These are phyloP conservation scores for Sander vitreus DNA, from an alignment of 2,113 vertebrate species.

Conservation along the genomic window DNA sequence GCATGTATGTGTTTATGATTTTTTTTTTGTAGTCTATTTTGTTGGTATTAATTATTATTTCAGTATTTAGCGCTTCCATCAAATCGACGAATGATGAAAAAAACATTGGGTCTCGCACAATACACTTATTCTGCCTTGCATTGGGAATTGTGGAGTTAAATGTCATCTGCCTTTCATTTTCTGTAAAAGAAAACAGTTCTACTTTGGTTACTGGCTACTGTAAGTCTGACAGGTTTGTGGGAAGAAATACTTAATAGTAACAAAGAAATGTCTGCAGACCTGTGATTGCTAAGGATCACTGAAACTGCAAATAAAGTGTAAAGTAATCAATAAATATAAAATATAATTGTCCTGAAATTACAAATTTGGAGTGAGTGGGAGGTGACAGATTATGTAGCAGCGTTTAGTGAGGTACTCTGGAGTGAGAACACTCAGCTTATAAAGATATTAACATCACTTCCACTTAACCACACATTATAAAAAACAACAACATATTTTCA, in stretches of 20 bases:
- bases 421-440: constrained; percentile 4
- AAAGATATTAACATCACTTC: background rate
- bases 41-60: constrained; percentile 44
- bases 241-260: background rate
- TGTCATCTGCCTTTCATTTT: constrained; percentile 48
- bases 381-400: constrained; percentile 51
- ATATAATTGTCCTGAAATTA: constrained; percentile 4
- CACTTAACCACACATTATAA: background rate
- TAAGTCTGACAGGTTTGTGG: constrained; percentile 30
- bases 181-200: constrained; percentile 22
- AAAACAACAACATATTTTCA: background rate
- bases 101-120: background rate
- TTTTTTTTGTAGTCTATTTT: constrained; percentile 1
- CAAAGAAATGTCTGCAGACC: constrained; percentile 15
- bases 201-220: constrained; percentile 30
- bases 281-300: background rate
- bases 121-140: constrained; percentile 39
- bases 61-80: constrained; percentile 56
- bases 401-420: constrained; percentile 11
- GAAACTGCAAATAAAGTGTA: background rate
- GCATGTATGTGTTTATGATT: constrained; percentile 50
- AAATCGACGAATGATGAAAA: constrained; percentile 1
- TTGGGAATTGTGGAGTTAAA: constrained; percentile 36
- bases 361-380: constrained; percentile 10
- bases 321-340: background rate